These are phyloP conservation scores for Platyscapa corneri DNA, from an alignment of 1,140 invertebrate genomes.

Conservation along the genomic window DNA sequence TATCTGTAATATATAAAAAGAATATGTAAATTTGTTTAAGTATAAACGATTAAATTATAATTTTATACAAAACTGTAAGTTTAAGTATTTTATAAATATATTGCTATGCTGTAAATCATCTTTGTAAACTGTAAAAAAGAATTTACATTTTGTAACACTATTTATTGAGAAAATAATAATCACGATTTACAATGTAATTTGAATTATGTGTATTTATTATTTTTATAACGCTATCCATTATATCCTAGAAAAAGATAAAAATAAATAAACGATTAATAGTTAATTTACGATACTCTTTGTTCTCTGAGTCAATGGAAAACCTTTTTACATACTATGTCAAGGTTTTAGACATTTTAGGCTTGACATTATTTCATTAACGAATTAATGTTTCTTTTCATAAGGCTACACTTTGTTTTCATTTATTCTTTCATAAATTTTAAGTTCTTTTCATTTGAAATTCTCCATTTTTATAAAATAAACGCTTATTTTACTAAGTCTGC, in stretches of 20 bases:
- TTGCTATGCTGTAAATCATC: neutral
- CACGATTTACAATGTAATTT: constrained; percentile 10
- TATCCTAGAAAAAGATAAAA: too few relatives aligned
- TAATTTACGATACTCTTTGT: too few relatives aligned
- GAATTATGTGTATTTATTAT: constrained; percentile 21
- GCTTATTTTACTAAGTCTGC: too few relatives aligned
- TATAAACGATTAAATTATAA: neutral
- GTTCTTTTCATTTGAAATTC: too few relatives aligned
- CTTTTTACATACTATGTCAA: too few relatives aligned
- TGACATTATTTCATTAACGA: neutral
- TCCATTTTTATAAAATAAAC: too few relatives aligned
- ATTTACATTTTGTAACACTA: constrained; percentile 36
- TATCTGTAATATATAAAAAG: too few relatives aligned
- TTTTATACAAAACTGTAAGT: neutral
- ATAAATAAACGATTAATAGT: too few relatives aligned
- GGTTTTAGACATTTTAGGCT: neutral
- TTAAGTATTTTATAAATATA: neutral
- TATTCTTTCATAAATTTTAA: too few relatives aligned
- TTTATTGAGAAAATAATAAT: constrained; percentile 44
- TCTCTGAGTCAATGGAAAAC: neutral
- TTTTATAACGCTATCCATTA: too few relatives aligned
- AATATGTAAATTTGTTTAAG: neutral
- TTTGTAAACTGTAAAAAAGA: constrained; percentile 27
- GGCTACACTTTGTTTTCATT: too few relatives aligned
- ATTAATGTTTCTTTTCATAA: too few relatives aligned